Evolutionary conservation across 2,888 invertebrate genomes (phyloP).

Genomic region (Machimus atricapillus): DNA sequence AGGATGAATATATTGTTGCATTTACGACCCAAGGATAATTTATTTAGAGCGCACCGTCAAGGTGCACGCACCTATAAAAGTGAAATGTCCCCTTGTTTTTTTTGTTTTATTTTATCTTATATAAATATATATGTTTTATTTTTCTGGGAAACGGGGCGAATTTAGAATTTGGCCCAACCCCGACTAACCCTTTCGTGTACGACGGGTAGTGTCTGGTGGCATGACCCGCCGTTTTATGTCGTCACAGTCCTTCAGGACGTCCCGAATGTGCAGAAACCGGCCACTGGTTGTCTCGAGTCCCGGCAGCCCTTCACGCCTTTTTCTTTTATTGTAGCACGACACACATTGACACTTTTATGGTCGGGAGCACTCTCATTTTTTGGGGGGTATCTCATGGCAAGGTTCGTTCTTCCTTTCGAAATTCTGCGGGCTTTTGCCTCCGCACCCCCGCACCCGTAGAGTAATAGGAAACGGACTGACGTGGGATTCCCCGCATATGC

Average conservation of each 20-base stretch:
- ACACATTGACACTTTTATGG: slow-evolving; percentile 41
- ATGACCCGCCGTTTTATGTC: neutral
- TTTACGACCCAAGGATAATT: slow-evolving; percentile 24
- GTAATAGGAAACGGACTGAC: neutral
- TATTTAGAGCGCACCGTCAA: slow-evolving; percentile 14
- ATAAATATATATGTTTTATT: neutral
- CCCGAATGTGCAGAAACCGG: neutral
- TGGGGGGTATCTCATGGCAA: neutral
- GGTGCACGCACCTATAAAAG: slow-evolving; percentile 38
- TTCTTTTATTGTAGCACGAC: slow-evolving; percentile 28
- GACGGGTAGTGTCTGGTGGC: neutral
- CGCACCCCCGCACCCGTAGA: neutral
- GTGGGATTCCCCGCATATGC: neutral
- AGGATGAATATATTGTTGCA: slow-evolving; percentile 14
- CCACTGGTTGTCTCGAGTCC: slow-evolving; percentile 2
- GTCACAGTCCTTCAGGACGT: neutral
- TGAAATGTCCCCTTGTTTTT: neutral
- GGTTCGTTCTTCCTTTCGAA: neutral
- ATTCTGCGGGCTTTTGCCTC: slow-evolving; percentile 7
- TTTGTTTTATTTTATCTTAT: neutral
- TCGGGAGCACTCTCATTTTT: slow-evolving; percentile 28
- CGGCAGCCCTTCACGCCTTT: slow-evolving; percentile 25
- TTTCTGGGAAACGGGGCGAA: neutral
- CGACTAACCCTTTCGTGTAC: neutral
- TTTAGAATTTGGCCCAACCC: neutral